These are phyloP conservation scores for Coturnix japonica DNA, from an alignment of 2,113 vertebrate genomes.

Conservation along the genomic window DNA sequence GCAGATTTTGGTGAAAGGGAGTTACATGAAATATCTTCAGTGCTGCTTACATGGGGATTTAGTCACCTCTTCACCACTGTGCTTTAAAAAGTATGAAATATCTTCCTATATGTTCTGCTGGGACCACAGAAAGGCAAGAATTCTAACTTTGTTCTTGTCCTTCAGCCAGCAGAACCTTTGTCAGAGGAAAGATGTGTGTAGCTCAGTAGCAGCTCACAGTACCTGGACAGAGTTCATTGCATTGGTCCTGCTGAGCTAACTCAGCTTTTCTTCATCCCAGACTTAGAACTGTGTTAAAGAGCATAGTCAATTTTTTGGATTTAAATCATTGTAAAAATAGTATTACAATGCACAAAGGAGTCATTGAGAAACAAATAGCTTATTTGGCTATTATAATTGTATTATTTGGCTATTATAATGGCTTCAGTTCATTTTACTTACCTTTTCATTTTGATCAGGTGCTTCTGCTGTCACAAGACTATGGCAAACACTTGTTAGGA, in stretches of 20 bases:
- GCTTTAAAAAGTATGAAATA: conserved; percentile 26
- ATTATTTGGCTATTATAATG: too few relatives aligned
- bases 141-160: not conserved
- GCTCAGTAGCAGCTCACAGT: not conserved
- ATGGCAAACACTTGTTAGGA: conserved; percentile 93
- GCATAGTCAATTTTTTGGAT: not conserved
- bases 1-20: not conserved
- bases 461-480: conserved; percentile 93
- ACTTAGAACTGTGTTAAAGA: not conserved
- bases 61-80: conserved; percentile 23
- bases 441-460: conserved; percentile 78
- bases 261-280: not conserved
- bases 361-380: not conserved
- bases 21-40: not conserved
- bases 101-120: conserved; percentile 22
- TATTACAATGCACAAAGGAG: not conserved
- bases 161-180: not conserved
- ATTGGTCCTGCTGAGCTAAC: not conserved
- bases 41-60: not conserved
- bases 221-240: not conserved
- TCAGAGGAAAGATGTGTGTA: not conserved
- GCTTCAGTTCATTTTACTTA: not conserved
- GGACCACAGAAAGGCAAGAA: not conserved
- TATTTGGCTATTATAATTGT: not conserved
- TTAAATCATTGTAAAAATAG: not conserved